Percentiles rank a stretch among this genome's conserved stretches.
These are phyloP conservation scores for Mnemiopsis leidyi DNA, from an alignment of 37 sponge, comb jelly and placozoan species.

Conservation along the genomic window DNA sequence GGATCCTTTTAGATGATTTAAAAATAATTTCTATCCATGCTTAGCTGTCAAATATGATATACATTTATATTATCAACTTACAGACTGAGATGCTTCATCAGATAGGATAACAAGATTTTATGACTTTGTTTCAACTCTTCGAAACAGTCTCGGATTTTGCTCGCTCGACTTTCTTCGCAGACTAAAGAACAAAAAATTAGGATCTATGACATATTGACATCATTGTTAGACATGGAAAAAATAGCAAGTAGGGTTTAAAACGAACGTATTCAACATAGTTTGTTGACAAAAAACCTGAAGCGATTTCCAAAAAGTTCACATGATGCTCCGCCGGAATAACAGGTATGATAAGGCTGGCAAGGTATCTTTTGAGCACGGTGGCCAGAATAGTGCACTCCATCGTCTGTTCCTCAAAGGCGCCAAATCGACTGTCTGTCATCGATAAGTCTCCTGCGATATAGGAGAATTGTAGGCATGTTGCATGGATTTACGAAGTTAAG, in stretches of 20 bases:
- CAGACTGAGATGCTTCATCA: constrained; percentile 28
- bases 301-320: neutral
- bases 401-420: neutral
- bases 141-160: constrained; percentile 4
- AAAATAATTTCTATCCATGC: too few species aligned
- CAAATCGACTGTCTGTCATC: constrained; percentile 8
- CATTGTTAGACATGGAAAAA: too few species aligned
- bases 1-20: too few species aligned
- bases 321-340: constrained; percentile 34
- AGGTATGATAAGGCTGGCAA: neutral
- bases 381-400: constrained; percentile 54
- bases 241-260: too few species aligned
- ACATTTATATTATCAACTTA: too few species aligned
- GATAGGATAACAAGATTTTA: constrained; percentile 20
- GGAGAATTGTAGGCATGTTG: too few species aligned
- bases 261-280: too few species aligned
- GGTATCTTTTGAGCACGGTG: constrained; percentile 64
- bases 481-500: too few species aligned
- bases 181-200: neutral
- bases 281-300: too few species aligned
- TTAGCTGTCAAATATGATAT: too few species aligned
- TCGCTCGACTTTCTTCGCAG: neutral
- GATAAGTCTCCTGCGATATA: constrained; percentile 45
- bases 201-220: too few species aligned
- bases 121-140: constrained; percentile 10